Evolutionary conservation across 2,888 invertebrate genomes (phyloP).

Genomic region (Troides helena): DNA sequence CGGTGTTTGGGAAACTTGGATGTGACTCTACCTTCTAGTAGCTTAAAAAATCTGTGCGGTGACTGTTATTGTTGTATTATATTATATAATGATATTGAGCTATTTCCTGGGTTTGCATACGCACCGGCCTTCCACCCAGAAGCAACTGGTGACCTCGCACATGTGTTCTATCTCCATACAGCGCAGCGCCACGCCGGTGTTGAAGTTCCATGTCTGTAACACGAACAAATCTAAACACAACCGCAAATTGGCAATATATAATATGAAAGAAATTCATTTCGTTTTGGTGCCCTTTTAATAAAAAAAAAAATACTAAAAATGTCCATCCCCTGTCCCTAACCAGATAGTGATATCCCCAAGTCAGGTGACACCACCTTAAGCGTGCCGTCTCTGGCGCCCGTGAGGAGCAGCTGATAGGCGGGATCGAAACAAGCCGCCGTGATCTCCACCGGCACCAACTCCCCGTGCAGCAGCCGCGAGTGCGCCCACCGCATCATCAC

Average conservation of each 20-base stretch:
- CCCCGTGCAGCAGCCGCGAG: constrained; percentile 83
- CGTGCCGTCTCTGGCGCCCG: constrained; percentile 89
- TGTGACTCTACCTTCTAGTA: too few species aligned
- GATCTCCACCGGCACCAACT: constrained; percentile 84
- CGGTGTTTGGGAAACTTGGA: too few species aligned
- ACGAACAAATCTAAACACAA: constrained; percentile 27
- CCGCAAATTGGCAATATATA: too few species aligned
- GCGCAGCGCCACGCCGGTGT: constrained; percentile 86
- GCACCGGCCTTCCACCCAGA: constrained; percentile 81
- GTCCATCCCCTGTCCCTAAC: too few species aligned
- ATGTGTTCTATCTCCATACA: constrained; percentile 83
- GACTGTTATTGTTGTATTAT: too few species aligned
- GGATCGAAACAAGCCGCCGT: constrained; percentile 89
- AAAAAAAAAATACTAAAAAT: not conserved
- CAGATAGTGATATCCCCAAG: too few species aligned
- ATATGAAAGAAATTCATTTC: too few species aligned
- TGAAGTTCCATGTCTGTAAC: constrained; percentile 89
- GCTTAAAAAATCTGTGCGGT: too few species aligned
- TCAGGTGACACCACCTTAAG: constrained; percentile 73
- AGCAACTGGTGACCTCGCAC: constrained; percentile 79
- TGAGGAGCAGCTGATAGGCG: constrained; percentile 85
- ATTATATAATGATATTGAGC: too few species aligned
- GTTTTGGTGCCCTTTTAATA: too few species aligned
- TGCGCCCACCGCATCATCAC: constrained; percentile 86
- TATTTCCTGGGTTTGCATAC: constrained; percentile 15